Evolutionary conservation across 64 coral and sea anemone genomes (phyloP).

Genomic region (Cladopsammia gracilis): DNA sequence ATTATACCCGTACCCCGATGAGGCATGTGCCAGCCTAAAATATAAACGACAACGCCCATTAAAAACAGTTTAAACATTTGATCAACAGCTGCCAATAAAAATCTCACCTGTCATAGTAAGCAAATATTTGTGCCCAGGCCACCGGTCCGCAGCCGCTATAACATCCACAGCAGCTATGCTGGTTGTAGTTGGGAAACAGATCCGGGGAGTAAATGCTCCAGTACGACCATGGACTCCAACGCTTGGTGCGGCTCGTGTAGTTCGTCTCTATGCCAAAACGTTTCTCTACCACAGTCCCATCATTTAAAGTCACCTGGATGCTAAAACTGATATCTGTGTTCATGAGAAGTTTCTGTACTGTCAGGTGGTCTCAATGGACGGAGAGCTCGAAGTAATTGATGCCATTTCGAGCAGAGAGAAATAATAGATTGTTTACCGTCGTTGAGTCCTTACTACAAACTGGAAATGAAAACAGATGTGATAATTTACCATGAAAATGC

Average conservation of each 20-base stretch:
- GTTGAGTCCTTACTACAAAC: constrained; percentile 27
- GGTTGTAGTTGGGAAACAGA: constrained; percentile 68
- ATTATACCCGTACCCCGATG: constrained; percentile 28
- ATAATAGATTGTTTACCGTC: not conserved
- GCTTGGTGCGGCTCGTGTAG: not conserved
- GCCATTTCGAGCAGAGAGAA: constrained; percentile 32
- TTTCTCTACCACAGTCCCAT: constrained; percentile 40
- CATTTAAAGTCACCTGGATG: not conserved
- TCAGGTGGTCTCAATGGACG: not conserved
- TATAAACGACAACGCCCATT: not conserved
- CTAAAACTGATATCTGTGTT: constrained; percentile 69
- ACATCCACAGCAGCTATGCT: constrained; percentile 72
- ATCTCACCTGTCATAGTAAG: constrained; percentile 60
- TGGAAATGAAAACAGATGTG: not conserved
- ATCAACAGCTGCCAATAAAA: too few species aligned
- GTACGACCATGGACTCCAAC: constrained; percentile 35
- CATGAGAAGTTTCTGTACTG: constrained; percentile 13
- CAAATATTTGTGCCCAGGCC: constrained; percentile 82
- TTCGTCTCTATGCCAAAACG: constrained; percentile 54
- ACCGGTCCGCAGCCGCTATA: constrained; percentile 69
- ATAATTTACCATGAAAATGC: too few species aligned
- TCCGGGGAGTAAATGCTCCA: not conserved
- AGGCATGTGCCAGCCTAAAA: constrained; percentile 12
- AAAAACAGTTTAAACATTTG: too few species aligned
- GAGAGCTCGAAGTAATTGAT: constrained; percentile 42